A percentile compares a stretch with the other conserved stretches of the same genome.
These are phyloP conservation scores for Desoria tigrina DNA, from an alignment of 2,888 invertebrate species.

Conservation along the genomic window DNA sequence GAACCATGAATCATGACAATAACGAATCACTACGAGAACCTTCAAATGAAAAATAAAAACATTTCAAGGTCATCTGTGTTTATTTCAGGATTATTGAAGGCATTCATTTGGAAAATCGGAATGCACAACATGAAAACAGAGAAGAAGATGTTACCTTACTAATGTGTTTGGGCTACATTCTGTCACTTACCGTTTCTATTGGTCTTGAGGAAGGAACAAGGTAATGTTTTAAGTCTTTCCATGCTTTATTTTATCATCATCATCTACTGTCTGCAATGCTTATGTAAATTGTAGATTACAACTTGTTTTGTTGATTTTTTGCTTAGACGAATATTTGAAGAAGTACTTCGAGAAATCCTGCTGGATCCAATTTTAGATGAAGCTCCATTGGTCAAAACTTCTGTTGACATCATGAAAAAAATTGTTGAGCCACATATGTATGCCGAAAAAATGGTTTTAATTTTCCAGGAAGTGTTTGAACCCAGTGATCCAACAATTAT, in stretches of 20 bases:
- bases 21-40: no score
- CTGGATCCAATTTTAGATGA: slow-evolving; percentile 30
- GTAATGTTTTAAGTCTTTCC: not conserved
- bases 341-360: slow-evolving; percentile 20
- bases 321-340: slow-evolving; percentile 9
- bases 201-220: slow-evolving; percentile 28
- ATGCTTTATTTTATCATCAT: not conserved
- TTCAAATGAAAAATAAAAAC: no score
- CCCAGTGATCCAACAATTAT: slow-evolving; percentile 12
- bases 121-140: slow-evolving; percentile 15
- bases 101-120: slow-evolving; percentile 27
- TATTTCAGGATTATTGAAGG: slow-evolving; percentile 15
- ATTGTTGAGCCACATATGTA: slow-evolving; percentile 17
- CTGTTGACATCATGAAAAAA: slow-evolving; percentile 22
- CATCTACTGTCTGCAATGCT: no score
- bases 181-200: slow-evolving; percentile 19
- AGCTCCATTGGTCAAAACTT: slow-evolving; percentile 23
- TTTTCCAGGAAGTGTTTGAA: slow-evolving; percentile 33
- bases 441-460: slow-evolving; percentile 22
- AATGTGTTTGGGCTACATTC: slow-evolving; percentile 24
- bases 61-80: no score
- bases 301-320: no score
- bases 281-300: no score
- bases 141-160: slow-evolving; percentile 31
- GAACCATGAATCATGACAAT: not conserved